Evolutionary conservation across 2,113 vertebrate species (phyloP), one percentile per base, ranked within the genome.

Genomic region (Phalacrocorax aristotelis): DNA sequence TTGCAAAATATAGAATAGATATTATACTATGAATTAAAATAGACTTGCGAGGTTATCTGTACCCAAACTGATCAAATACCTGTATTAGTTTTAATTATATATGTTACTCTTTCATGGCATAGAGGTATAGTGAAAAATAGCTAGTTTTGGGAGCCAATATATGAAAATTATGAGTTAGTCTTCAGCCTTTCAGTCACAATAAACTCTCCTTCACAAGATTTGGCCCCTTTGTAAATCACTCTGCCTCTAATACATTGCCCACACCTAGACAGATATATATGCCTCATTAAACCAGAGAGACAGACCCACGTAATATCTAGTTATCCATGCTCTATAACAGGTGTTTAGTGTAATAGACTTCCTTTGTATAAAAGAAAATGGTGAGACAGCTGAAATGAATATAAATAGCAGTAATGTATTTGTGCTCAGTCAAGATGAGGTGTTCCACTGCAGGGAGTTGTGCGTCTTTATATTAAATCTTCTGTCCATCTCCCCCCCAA

Each of bases 61-160:
- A 79, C 52, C 60, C 54, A 82, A 87, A 68, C 30, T 46, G 30
- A 87, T 64, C 36, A 83, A 90, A 75, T 52, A 60, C 7, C 14
- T 68, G 4, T 11, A 16, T 62, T 75, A 62, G 5, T 84, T 93
- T 78, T 82, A 84, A 70, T 72, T 71, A 40, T n/a, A 30, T 1
- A 0, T 48, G 7, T 38, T 91, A 64, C 16, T 15, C 34, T 91
- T 76, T 76, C 44, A n/a, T 2, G 6, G 9, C 0, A 0, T 32
- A 78, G n/a, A 49, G 1, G 1, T n/a, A 23, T 15, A 77, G 13
- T 38, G 44, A 79, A 60, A 80, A 94, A 84, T 23, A 80, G 22
- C 23, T 79, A 52, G 25, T 65, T 69, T 55, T 44, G 49, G 27
- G 52, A 87, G 10, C 18, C 34, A 34, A 60, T 57, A 36, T 25